phyloP scores from a whole-genome alignment of 2,113 vertebrate genomes.

The Tichodroma muraria region DNA sequence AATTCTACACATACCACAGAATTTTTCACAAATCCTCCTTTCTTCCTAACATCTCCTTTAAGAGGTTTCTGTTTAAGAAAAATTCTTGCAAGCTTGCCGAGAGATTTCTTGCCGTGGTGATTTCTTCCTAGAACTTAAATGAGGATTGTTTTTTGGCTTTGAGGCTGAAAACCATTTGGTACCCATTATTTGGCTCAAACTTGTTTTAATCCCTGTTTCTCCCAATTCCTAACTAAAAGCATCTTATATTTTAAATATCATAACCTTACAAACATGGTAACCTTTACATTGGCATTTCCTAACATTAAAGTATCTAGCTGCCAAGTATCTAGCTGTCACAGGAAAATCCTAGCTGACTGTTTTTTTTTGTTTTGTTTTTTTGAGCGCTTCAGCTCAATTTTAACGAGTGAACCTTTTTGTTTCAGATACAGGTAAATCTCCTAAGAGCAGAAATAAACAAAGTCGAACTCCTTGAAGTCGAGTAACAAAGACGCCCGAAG shows the following conservation, averaged over 20 bases:
- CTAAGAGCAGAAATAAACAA: neutral
- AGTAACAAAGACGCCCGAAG: neutral
- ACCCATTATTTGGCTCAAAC: neutral
- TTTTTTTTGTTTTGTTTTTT: neutral
- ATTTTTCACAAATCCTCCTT: neutral
- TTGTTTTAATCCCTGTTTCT: neutral
- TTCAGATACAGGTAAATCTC: slow-evolving; percentile 30
- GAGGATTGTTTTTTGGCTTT: neutral
- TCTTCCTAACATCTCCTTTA: neutral
- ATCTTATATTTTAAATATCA: slow-evolving; percentile 18
- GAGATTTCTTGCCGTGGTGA: neutral
- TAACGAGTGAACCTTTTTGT: neutral
- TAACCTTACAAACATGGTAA: slow-evolving; percentile 15
- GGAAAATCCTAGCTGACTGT: neutral
- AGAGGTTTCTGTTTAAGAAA: neutral
- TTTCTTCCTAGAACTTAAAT: neutral
- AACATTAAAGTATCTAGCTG: neutral
- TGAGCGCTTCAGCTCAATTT: neutral
- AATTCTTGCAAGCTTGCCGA: neutral
- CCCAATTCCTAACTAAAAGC: neutral
- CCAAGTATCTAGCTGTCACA: neutral
- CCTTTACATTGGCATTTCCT: slow-evolving; percentile 20
- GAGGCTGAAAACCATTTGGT: neutral
- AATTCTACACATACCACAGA: neutral
- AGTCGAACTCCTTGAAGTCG: neutral